Conservation (phyloP, 2,888 invertebrate genomes). For the Lapara coniferarum region DNA sequence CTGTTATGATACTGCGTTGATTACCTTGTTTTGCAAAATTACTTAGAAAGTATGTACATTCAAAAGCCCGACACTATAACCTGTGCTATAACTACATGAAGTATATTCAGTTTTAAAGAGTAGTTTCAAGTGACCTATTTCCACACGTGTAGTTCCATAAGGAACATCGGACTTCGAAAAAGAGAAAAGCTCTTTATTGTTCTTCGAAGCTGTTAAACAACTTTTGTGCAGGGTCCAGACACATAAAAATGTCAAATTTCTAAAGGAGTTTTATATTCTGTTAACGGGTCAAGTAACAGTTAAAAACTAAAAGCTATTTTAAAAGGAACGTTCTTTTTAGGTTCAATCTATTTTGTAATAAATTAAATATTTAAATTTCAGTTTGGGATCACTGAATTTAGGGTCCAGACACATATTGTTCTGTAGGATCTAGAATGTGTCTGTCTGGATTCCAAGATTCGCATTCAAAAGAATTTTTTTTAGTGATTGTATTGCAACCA, state of each 20-base stretch:
- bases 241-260: conserved; percentile 71
- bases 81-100: neutral
- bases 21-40: too few relatives aligned
- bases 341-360: neutral
- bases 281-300: conserved; percentile 48
- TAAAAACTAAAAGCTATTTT: conserved; percentile 4
- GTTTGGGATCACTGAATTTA: too few relatives aligned
- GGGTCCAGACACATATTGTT: too few relatives aligned
- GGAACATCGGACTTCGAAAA: conserved; percentile 52
- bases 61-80: neutral
- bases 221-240: conserved; percentile 72
- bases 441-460: neutral
- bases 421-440: too few relatives aligned
- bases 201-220: conserved; percentile 63
- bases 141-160: conserved; percentile 58
- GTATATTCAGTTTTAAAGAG: neutral
- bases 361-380: too few relatives aligned
- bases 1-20: too few relatives aligned
- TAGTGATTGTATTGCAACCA: neutral
- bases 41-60: neutral
- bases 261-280: conserved; percentile 58
- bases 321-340: neutral
- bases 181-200: conserved; percentile 67
- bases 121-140: conserved; percentile 55
- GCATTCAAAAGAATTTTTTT: neutral